Evolutionary conservation across 2,888 invertebrate species (phyloP).

Genomic region (Oligia fasciuncula): DNA sequence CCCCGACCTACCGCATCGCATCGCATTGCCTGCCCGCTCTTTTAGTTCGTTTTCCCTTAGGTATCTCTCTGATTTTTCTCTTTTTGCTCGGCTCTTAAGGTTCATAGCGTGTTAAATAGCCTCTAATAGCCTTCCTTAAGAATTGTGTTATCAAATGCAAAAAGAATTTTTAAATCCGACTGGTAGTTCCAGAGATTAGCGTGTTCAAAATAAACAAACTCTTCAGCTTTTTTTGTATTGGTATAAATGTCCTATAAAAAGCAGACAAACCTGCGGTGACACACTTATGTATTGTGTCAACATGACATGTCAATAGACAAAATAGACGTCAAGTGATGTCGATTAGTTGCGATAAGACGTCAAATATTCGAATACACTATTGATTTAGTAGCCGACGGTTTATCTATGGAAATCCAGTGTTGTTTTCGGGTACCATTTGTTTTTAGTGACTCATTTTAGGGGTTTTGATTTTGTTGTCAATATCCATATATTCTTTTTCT

Average conservation of each 20-base stretch:
- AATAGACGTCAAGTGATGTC: slow-evolving; percentile 60
- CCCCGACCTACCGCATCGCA: background rate
- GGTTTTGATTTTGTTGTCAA: background rate
- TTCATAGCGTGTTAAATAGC: background rate
- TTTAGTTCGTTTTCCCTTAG: background rate
- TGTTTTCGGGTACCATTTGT: slow-evolving; percentile 12
- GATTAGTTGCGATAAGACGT: slow-evolving; percentile 60
- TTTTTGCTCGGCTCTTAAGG: background rate
- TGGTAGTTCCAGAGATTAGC: background rate
- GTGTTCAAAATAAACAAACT: background rate
- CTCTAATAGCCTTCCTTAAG: background rate
- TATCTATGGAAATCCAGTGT: slow-evolving; percentile 49
- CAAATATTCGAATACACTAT: slow-evolving; percentile 53
- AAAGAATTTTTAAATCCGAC: background rate
- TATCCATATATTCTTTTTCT: background rate
- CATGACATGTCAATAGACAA: slow-evolving; percentile 59
- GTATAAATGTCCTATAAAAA: background rate
- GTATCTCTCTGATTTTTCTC: too few species aligned
- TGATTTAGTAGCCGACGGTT: slow-evolving; percentile 55
- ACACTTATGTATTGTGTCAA: slow-evolving; percentile 34
- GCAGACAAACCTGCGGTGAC: background rate
- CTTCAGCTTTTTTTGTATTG: background rate
- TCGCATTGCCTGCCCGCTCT: background rate
- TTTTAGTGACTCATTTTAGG: slow-evolving; percentile 1
- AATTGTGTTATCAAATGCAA: background rate